Evolutionary conservation across 2,113 vertebrate genomes (phyloP).

Genomic region (Haplochromis vanheusdeni): DNA sequence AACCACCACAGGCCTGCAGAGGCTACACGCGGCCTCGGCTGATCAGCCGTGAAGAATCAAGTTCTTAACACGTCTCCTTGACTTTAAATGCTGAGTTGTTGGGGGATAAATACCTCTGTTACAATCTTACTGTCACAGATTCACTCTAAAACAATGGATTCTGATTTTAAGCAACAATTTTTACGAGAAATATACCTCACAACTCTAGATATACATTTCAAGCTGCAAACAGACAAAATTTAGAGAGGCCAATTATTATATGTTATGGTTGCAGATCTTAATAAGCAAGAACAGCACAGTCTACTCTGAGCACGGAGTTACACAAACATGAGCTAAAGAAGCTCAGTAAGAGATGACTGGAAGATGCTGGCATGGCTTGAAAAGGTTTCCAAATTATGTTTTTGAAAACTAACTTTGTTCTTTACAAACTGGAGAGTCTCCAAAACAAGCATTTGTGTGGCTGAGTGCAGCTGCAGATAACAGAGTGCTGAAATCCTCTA

Average conservation of each 20-base stretch:
- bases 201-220: not conserved
- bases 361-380: not conserved
- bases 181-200: not conserved
- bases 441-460: not conserved
- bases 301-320: not conserved
- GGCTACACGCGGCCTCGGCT: rapidly evolving
- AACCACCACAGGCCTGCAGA: not conserved
- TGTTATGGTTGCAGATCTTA: not conserved
- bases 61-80: not conserved
- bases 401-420: not conserved
- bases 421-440: not conserved
- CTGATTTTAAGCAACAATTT: rapidly evolving
- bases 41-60: rapidly evolving
- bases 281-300: not conserved
- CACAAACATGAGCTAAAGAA: not conserved
- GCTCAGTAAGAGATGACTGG: not conserved
- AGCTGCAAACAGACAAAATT: not conserved
- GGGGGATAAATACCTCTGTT: rapidly evolving
- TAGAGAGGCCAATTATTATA: not conserved
- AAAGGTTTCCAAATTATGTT: not conserved
- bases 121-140: not conserved
- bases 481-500: not conserved
- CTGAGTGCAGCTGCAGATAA: not conserved
- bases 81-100: not conserved
- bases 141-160: not conserved